Conservation (phyloP, 2,797 vertebrate species). For the Gymnopithys bicolor region DNA sequence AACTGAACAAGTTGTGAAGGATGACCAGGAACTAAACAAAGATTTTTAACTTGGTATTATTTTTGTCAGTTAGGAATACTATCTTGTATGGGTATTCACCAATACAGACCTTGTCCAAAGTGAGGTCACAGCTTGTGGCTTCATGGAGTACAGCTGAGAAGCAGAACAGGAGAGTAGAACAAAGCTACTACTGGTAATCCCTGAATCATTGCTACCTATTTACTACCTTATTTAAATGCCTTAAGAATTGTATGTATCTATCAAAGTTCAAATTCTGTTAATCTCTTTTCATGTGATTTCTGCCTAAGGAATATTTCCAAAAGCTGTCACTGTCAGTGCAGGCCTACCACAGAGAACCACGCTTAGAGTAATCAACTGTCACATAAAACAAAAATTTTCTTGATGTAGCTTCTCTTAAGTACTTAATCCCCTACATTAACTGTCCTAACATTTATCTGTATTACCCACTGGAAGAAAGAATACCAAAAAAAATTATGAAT, state of each 20-base stretch:
- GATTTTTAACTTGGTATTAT: background rate
- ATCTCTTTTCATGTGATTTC: background rate
- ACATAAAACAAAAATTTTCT: background rate
- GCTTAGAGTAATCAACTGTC: background rate
- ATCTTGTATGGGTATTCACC: background rate
- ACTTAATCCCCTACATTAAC: background rate
- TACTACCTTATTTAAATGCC: background rate
- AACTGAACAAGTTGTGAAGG: background rate
- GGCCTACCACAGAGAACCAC: background rate
- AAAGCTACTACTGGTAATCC: background rate
- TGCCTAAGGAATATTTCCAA: background rate
- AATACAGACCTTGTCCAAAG: background rate
- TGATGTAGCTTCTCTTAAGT: background rate
- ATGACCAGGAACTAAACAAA: background rate
- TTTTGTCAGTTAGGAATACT: background rate
- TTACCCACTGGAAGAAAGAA: background rate
- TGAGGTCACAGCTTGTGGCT: background rate
- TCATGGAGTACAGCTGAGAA: background rate
- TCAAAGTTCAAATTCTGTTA: background rate
- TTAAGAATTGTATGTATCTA: background rate
- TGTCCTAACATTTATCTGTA: background rate
- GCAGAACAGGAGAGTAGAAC: background rate
- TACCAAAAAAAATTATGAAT: background rate
- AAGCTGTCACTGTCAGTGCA: background rate
- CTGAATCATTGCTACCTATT: background rate